Evolutionary conservation across 2,797 vertebrate genomes (phyloP), one percentile per base, ranked within the genome.

Genomic region (Pangasius krempfi): DNA sequence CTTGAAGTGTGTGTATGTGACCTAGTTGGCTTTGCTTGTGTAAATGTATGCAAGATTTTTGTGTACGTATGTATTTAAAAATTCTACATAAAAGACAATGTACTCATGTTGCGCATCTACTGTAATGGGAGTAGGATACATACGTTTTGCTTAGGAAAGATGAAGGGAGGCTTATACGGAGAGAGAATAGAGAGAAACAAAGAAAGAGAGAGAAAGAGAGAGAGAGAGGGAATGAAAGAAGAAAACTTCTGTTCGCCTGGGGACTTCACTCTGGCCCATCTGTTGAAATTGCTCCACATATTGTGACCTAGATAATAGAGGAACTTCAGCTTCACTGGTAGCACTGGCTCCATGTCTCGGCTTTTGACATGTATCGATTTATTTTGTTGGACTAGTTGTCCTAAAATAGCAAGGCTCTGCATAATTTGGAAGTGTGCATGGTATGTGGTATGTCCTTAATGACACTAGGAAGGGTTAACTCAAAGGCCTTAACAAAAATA

Each of bases 251-350:
- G 96, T 95, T 96, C 93, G 95, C 96, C 96, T 96, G 94, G 95
- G 96, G 96, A 96, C 88, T 93, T 91, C 92, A 92, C 92, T 92
- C 92, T 93, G 94, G 94, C 95, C 96, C 96, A 96, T 97, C 96
- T 97, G 96, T 95, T 96, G 95, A 95, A 96, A 96, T 91, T 93
- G 94, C 93, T 96, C 95, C 94, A 95, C 96, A 96, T 96, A 96
- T 96, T 96, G 95, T 96, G 96, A 97, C 96, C 96, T 94, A 96
- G 94, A 96, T 96, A 95, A 95, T 86, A 89, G 78, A 84, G 76
- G 83, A 93, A 90, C 92, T 95, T 95, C 90, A 92, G 91, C 94
- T 93, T 93, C 91, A 92, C 93, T 95, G 95, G 95, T 96, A 94
- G 90, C 87, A 62, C 92, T 92, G 92, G 92, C 90, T 93, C 94